Evolutionary conservation across 2,113 vertebrate species (phyloP), one percentile per base, ranked within the genome.

Genomic region (Meleagris gallopavo): DNA sequence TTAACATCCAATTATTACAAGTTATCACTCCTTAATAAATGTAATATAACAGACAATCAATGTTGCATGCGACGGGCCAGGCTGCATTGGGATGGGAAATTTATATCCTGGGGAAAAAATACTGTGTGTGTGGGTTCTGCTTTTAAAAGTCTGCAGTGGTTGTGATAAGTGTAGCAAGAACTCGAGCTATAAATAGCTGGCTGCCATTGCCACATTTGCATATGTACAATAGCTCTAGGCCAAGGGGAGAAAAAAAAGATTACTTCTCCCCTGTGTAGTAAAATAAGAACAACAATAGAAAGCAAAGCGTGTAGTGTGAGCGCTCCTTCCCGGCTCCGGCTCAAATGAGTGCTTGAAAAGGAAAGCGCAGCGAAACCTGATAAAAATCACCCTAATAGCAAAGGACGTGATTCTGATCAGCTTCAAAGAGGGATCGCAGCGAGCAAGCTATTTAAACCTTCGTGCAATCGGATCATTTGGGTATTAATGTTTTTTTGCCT

Each of bases 1-100:
- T 99, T 99, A 99, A 99, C 98, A 99, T 99, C 98, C 99, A 99
- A 99, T 99, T 99, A 99, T 99, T 99, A 98, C 99, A 99, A 99
- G 98, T 99, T 99, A 99, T 99, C 98, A 98, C 98, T 99, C 98
- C 98, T 98, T 99, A 99, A 99, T 99, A 99, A 99, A 98, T 99
- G 99, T 99, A 99, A 99, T 99, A 99, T 99, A 99, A 99, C 98
- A 99, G 98, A 99, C 98, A 98, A 99, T 99, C 98, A 99, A 98
- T 99, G 99, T 99, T 98, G 98, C 99, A 98, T 99, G 98, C 98
- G 98, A 99, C 98, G 98, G 98, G 98, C 97, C 98, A 95, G 97
- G 97, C 97, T 98, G 97, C 97, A 97, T 96, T 97, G 97, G 97
- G 97, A 98, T 97, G 97, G 97, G 97, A 98, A 98, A 98, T 98